Conservation (phyloP, 2,797 vertebrate genomes). For the Geotrypetes seraphini region DNA sequence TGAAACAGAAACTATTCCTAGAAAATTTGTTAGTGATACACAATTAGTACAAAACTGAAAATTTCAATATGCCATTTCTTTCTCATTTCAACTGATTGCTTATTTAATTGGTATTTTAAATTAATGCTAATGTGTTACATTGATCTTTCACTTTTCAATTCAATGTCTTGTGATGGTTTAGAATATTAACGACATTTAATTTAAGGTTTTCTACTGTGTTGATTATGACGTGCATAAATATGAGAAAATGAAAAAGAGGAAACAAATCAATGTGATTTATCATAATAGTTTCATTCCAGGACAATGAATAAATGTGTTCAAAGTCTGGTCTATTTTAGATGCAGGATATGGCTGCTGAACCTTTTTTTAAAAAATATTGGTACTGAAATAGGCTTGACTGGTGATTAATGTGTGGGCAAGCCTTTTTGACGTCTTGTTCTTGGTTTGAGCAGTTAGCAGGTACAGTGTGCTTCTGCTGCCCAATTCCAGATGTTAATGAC, state of each 20-base stretch:
- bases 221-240: slow-evolving; percentile 18
- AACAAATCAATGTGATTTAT: slow-evolving; percentile 31
- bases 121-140: slow-evolving; percentile 19
- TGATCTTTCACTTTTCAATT: slow-evolving; percentile 32
- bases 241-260: slow-evolving; percentile 10
- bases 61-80: too few relatives aligned
- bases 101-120: slow-evolving; percentile 4
- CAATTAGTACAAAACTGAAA: too few relatives aligned
- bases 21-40: too few relatives aligned
- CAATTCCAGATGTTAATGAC: too few relatives aligned
- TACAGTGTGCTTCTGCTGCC: too few relatives aligned
- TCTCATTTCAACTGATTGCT: slow-evolving; percentile 21
- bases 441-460: too few relatives aligned
- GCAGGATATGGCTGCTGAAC: background rate
- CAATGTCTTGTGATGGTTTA: slow-evolving; percentile 20
- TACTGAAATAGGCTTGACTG: too few relatives aligned
- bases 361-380: slow-evolving; percentile 4
- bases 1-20: too few relatives aligned
- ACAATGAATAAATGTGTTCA: slow-evolving; percentile 1
- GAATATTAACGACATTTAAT: slow-evolving; percentile 32
- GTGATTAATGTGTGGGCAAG: too few relatives aligned
- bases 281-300: slow-evolving; percentile 28
- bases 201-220: slow-evolving; percentile 8
- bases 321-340: background rate
- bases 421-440: too few relatives aligned